Conservation (phyloP, 2,113 vertebrate genomes). For the Petrocephalus microphthalmus region DNA sequence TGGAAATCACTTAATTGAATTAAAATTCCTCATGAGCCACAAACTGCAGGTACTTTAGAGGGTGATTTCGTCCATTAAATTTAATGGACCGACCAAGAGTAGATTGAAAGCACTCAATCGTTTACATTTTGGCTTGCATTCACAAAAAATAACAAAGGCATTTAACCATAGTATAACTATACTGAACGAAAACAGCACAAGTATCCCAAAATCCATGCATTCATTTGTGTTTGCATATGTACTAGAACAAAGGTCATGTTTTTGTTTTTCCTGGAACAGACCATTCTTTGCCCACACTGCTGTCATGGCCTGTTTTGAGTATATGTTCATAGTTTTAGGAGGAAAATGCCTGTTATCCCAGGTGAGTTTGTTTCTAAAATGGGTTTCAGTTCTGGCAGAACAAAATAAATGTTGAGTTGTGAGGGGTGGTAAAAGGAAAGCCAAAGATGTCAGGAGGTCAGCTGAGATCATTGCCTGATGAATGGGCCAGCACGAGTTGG, state of each 20-base stretch:
- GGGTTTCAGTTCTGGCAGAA: background rate
- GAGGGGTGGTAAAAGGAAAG: background rate
- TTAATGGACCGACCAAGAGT: slow-evolving; percentile 15
- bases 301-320: background rate
- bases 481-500: background rate
- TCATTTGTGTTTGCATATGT: background rate
- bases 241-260: background rate
- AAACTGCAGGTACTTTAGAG: slow-evolving; percentile 15
- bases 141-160: slow-evolving; percentile 15
- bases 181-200: background rate
- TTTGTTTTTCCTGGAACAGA: background rate
- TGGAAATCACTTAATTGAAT: slow-evolving; percentile 18
- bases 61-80: slow-evolving; percentile 18
- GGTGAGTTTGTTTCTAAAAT: background rate
- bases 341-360: background rate
- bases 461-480: background rate
- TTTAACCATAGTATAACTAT: background rate
- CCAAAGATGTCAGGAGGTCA: background rate
- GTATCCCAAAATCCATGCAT: background rate
- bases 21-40: slow-evolving; percentile 14
- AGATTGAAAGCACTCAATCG: slow-evolving; percentile 18
- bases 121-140: slow-evolving; percentile 14
- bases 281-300: background rate
- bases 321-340: background rate
- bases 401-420: background rate